phyloP scores from a whole-genome alignment of 2,797 vertebrate genomes.

The Chelmon rostratus region DNA sequence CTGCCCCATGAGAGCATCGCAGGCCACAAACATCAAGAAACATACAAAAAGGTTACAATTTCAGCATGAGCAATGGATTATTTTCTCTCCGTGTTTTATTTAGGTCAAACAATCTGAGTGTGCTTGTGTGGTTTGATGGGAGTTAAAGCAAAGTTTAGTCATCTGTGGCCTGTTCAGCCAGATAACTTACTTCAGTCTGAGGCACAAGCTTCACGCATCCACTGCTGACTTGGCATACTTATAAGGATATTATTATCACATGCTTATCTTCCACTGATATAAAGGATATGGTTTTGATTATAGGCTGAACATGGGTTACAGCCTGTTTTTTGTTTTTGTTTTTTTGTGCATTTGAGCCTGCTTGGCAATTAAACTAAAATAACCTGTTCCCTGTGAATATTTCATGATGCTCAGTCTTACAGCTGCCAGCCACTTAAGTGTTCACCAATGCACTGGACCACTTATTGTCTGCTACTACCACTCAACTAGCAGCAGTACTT shows the following conservation, averaged over 20 bases:
- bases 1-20: not conserved
- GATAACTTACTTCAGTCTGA: not conserved
- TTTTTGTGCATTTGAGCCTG: not conserved
- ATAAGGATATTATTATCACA: not conserved
- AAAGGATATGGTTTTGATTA: not conserved
- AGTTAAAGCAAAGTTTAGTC: not conserved
- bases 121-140: not conserved
- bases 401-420: not conserved
- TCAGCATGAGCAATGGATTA: not conserved
- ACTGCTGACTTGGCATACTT: conserved; percentile 1
- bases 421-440: not conserved
- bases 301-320: not conserved
- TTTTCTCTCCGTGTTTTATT: not conserved
- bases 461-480: not conserved
- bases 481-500: not conserved
- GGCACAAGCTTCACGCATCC: not conserved
- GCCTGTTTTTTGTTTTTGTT: not conserved
- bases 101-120: not conserved
- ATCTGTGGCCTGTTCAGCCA: not conserved
- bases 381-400: not conserved
- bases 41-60: no score
- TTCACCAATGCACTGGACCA: not conserved
- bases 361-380: not conserved
- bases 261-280: not conserved
- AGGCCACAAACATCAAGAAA: not conserved